Conservation (phyloP, 2,113 vertebrate species). For the Percina caprodes region DNA sequence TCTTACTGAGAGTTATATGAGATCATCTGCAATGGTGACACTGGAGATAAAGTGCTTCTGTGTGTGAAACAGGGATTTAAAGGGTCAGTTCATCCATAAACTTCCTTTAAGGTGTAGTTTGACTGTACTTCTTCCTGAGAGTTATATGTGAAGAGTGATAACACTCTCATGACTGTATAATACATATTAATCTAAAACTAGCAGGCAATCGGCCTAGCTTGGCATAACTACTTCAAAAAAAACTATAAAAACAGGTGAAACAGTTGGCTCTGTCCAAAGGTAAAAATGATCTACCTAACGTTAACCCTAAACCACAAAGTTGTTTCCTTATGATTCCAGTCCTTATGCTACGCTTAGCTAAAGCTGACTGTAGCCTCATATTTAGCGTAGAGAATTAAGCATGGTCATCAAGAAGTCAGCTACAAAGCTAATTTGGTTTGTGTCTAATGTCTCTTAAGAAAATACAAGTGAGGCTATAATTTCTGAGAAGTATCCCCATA, state of each 20-base stretch:
- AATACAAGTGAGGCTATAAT: neutral
- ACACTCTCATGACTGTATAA: neutral
- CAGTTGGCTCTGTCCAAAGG: neutral
- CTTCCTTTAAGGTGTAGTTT: neutral
- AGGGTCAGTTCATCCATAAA: neutral
- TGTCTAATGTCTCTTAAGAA: neutral
- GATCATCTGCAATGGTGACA: neutral
- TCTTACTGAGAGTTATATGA: neutral
- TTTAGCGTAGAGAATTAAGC: too few relatives aligned
- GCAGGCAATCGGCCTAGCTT: neutral
- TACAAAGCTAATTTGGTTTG: too few relatives aligned
- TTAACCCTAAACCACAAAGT: too few relatives aligned
- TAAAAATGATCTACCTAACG: too few relatives aligned
- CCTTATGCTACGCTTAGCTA: too few relatives aligned
- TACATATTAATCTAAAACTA: neutral
- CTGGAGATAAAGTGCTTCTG: neutral
- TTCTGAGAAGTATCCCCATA: slow-evolving; percentile 1
- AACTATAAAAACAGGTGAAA: neutral
- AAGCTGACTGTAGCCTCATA: too few relatives aligned
- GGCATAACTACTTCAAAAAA: neutral
- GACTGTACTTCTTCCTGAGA: neutral
- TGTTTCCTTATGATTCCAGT: too few relatives aligned
- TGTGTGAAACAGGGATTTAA: neutral
- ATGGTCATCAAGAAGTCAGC: too few relatives aligned
- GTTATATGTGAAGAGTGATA: neutral